phyloP scores from a whole-genome alignment of 2,797 vertebrate genomes.

The Chelonia mydas region DNA sequence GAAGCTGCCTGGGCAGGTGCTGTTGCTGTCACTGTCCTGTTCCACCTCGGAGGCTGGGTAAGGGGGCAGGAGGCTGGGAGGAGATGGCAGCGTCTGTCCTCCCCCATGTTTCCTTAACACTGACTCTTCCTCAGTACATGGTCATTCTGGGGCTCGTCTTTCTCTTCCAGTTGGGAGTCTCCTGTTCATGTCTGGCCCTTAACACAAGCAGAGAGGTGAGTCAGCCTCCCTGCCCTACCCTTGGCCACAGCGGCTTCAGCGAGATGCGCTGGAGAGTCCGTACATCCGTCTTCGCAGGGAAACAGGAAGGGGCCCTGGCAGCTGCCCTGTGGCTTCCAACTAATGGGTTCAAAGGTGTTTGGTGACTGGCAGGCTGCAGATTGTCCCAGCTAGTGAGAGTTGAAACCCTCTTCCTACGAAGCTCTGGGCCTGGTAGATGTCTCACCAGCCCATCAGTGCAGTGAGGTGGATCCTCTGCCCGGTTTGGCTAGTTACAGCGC shows the following conservation, averaged over 20 bases:
- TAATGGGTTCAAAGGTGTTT: not conserved
- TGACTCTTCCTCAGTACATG: constrained; percentile 87
- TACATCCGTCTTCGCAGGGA: not conserved
- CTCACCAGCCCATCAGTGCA: not conserved
- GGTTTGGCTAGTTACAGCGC: not conserved
- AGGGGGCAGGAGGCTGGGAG: not conserved
- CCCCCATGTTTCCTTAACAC: constrained; percentile 77
- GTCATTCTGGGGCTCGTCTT: constrained; percentile 94
- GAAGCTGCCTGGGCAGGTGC: no score
- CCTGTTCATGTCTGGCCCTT: constrained; percentile 93
- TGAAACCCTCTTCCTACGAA: not conserved
- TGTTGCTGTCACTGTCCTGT: not conserved
- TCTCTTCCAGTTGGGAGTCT: constrained; percentile 93
- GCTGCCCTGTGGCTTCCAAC: not conserved
- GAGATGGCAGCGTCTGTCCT: not conserved
- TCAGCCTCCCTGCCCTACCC: not conserved
- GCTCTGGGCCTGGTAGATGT: not conserved
- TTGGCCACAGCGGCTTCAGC: not conserved
- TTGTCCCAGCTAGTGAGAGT: not conserved
- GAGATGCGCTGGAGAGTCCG: no score
- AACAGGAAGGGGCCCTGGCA: not conserved
- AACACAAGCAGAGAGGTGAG: constrained; percentile 89
- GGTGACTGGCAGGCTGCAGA: not conserved
- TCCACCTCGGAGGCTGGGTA: not conserved
- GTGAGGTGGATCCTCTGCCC: not conserved